Evolutionary conservation across 2,113 vertebrate genomes (phyloP), one percentile per base, ranked within the genome.

Genomic region (Colaptes auratus): DNA sequence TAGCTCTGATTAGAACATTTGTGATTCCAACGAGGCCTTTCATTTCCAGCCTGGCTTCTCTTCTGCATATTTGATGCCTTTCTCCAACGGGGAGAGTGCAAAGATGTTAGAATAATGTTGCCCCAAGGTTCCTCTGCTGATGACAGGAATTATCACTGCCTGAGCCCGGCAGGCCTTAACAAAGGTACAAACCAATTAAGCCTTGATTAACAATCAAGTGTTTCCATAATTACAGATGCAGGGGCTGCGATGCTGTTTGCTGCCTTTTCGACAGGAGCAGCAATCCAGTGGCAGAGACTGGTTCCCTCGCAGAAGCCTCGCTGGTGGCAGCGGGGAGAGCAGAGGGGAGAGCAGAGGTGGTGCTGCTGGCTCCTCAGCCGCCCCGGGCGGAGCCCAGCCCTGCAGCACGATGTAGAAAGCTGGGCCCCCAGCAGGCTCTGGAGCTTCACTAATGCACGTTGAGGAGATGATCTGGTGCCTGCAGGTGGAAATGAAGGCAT

Each of bases 111-210:
- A 81, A 77, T 93, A 86, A 94, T 55, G 48, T 84, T 90, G 91
- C 93, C 80, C 86, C 80, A 11, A 86, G 93, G 93, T 91, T 97
- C 76, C 6, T 19, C 3, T 18, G 1, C 63, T 90, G 77, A 89
- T 92, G 88, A 78, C 71, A 81, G 70, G 86, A 88, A 84, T 89
- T 93, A 91, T 89, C 87, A 35, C 72, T 19, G 20, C 55, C 93
- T 69, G 69, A 92, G 89, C 33, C 30, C 90, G 12, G 88, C 82
- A 60, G 89, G 76, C n/a, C 70, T 91, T 72, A 71, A 91, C 88
- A 97, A 95, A 95, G 91, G 79, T 92, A 86, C 66, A 74, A 65
- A 90, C 67, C 91, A 93, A 95, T 96, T 96, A 95, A 44, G 53
- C 73, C 0, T 0, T 95, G 95, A 96, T 96, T 94, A 95, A 92